A percentile compares a stretch with the other conserved stretches of the same genome.
These are phyloP conservation scores for Macrophya alboannulata DNA, from an alignment of 2,888 invertebrate genomes.

Conservation along the genomic window DNA sequence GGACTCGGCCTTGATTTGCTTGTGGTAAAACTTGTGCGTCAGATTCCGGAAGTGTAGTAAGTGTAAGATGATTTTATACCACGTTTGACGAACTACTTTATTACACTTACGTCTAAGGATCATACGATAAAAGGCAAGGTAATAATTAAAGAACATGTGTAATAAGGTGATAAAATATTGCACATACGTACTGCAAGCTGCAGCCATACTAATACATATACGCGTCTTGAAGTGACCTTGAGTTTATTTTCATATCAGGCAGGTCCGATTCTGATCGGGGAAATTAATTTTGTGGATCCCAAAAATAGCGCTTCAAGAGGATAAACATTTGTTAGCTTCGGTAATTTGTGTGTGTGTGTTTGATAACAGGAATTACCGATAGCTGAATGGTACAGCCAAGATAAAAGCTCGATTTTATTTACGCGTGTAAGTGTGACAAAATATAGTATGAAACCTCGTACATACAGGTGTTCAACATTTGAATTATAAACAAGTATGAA, in stretches of 20 bases:
- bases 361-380: neutral
- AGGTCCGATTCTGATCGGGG: neutral
- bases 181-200: neutral
- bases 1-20: conserved; percentile 34
- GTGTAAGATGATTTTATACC: too few relatives aligned
- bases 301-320: neutral
- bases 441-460: neutral
- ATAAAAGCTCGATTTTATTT: too few relatives aligned
- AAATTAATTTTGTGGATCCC: neutral
- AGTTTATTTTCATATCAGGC: neutral
- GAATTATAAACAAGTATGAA: neutral
- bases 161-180: neutral
- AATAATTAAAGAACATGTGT: conserved; percentile 2
- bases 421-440: neutral
- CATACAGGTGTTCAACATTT: neutral
- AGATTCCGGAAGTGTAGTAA: conserved; percentile 26
- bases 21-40: neutral
- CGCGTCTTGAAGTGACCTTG: neutral
- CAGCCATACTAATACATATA: neutral
- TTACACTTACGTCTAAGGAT: conserved; percentile 5
- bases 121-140: neutral
- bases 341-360: neutral
- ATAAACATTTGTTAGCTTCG: neutral
- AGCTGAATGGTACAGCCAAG: too few relatives aligned
- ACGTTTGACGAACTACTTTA: neutral